phyloP scores from a whole-genome alignment of 2,888 invertebrate species.

The Tetramorium bicarinatum region DNA sequence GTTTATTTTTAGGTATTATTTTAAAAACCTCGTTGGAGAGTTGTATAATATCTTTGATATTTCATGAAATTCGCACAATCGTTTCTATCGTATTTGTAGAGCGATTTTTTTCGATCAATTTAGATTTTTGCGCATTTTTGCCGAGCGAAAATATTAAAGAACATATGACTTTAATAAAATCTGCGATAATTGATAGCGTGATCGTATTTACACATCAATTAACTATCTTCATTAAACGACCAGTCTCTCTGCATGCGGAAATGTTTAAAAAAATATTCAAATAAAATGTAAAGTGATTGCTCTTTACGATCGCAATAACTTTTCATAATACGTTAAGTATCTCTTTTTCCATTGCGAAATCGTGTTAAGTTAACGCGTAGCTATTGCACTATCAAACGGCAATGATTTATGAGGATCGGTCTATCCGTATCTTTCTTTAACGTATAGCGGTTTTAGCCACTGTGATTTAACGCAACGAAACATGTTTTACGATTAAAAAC shows the following conservation, averaged over 20 bases:
- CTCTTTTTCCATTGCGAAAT: not conserved
- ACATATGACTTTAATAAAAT: not conserved
- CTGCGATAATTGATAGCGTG: not conserved
- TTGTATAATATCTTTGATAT: not conserved
- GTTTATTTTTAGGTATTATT: not conserved
- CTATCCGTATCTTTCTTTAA: constrained; percentile 13
- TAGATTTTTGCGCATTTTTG: not conserved
- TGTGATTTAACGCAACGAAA: constrained; percentile 37
- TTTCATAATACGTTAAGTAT: not conserved
- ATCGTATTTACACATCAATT: constrained; percentile 16
- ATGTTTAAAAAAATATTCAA: constrained; percentile 5
- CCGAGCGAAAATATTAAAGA: not conserved
- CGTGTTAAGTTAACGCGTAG: not conserved
- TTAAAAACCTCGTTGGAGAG: not conserved
- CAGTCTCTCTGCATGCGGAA: not conserved
- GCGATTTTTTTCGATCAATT: not conserved
- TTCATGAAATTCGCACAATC: not conserved
- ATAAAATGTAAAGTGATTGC: not conserved
- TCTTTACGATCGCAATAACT: constrained; percentile 4
- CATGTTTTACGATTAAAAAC: constrained; percentile 52
- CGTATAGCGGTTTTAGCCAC: not conserved
- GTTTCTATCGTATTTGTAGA: not conserved
- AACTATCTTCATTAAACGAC: not conserved
- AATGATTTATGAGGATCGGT: constrained; percentile 65
- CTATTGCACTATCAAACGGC: not conserved